Base-by-base conservation (phyloP, 2,888 invertebrate species). In the Drosophila melanosoma region DNA sequence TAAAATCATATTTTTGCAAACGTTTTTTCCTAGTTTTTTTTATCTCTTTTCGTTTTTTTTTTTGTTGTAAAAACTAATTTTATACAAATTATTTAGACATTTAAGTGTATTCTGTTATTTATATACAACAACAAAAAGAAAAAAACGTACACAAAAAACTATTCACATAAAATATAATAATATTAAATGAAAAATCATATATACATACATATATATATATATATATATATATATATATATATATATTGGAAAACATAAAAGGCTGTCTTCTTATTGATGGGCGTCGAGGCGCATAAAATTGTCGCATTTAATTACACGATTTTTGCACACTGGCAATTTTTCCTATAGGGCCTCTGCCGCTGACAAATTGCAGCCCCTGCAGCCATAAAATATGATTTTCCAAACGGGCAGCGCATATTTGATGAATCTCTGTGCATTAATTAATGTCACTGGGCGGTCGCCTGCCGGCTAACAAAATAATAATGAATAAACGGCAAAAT, bases 251-350 rank as follows among this genome's bases (percentile, higher is more conserved):
- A 82, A 81, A 77, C 33, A 72, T 32, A 81, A 36, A 70, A 54
- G 35, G 35, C 35, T 67, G 49, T 80, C 36, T 69, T 67, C 54
- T 62, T 65, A 60, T 79, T 63, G 49, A 42, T 53, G 56, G 56
- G 40, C 40, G 23, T 42, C 49, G 33, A 71, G 70, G 82, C 65
- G 72, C 58, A 84, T 60, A 76, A 90, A 87, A 91, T 90, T 91
- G 91, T 91, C 91, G 90, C 90, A 89, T 91, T 91, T 87, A 90
- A 90, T 91, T 87, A 89, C 80, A 75, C 81, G 76, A 82, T 85
- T 89, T 86, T 83, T 79, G 81, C 54, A 63, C 61, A 57, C 36
- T 33, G 29, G 33, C 53, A 52, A 77, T 38, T 74, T 69, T 60
- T 79, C 69, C 82, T 68, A 74, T 69, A 75, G 77, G 79, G 84